Evolutionary conservation across 92 coral and sea anemone genomes (phyloP), one percentile per base, ranked within the genome.

Genomic region (Zoanthus solanderi): DNA sequence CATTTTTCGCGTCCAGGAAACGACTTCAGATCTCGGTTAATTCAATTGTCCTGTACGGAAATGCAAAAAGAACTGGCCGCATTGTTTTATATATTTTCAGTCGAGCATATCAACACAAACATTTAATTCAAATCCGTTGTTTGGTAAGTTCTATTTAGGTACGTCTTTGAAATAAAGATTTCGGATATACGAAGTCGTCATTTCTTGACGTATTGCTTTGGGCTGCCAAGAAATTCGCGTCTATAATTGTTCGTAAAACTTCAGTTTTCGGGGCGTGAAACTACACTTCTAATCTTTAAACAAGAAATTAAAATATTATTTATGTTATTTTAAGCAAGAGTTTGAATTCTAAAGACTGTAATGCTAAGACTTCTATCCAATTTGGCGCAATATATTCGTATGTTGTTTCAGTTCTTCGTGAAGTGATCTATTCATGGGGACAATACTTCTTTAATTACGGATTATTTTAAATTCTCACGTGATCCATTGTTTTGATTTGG

Each of bases 381-480:
- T 65, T 80, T 66, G 75, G 28, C 66, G 85, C 75, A 81, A 81
- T 81, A 81, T 81, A 54, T 63, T 58, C 12, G 42, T 65, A 65
- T 67, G 74, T 81, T 65, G 85, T 81, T 67, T 81, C 75, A 81
- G 85, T 81, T 44, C 75, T 75, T 44, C 46, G 50, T 81, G 85
- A 81, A 81, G 71, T 81, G 72, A 79, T 79, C 71, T 60, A 29
- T 60, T 61, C 56, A 60, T 37, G 12, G 23, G 45, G 14, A 81
- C 85, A 81, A 81, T 81, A 68, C 63, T 65, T 46, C 85, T 30
- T 79, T 81, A 81, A 81, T 81, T 81, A 66, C 60, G 17, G 75
- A 45, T 81, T 71, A 81, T 81, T 81, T 76, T 81, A 81, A 65
- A 81, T 81, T 81, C 58, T 81, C 85, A 81, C 85, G 85, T 81